Percentiles rank a stretch among this genome's conserved stretches.
These are phyloP conservation scores for Heteropelma amictum DNA, from an alignment of 2,888 invertebrate species.

Conservation along the genomic window DNA sequence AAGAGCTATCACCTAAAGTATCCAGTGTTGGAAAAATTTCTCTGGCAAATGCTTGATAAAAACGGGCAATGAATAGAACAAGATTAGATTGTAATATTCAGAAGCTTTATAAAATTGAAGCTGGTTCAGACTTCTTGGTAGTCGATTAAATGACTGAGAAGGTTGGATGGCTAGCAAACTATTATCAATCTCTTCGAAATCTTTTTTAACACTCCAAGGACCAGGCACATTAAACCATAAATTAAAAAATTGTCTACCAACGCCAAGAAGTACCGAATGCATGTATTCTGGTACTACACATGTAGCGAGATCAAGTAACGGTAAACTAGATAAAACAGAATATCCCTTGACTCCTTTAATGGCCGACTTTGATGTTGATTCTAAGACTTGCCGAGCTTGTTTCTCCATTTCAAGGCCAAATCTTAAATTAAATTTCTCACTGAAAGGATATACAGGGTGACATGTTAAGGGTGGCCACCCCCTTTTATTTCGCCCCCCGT, in stretches of 20 bases:
- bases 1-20: conserved; percentile 52
- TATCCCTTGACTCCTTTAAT: conserved; percentile 54
- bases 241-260: conserved; percentile 28
- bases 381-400: conserved; percentile 36
- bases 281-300: conserved; percentile 54
- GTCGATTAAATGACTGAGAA: conserved; percentile 52
- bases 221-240: conserved; percentile 14
- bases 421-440: conserved; percentile 30
- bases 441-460: conserved; percentile 23
- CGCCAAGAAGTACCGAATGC: conserved; percentile 55
- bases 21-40: conserved; percentile 57
- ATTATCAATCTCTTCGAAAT: conserved; percentile 22
- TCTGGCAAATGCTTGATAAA: conserved; percentile 46
- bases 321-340: conserved; percentile 46
- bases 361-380: no score
- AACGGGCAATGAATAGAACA: conserved; percentile 57
- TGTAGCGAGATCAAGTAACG: conserved; percentile 48
- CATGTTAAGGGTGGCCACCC: no score
- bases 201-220: conserved; percentile 50
- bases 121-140: conserved; percentile 36
- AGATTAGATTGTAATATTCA: no score
- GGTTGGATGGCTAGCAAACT: conserved; percentile 45
- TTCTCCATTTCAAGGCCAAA: conserved; percentile 36
- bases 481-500: no score
- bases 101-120: conserved; percentile 54